phyloP scores from a whole-genome alignment of 2,888 invertebrate genomes.

The Meiosimyza platycephala region DNA sequence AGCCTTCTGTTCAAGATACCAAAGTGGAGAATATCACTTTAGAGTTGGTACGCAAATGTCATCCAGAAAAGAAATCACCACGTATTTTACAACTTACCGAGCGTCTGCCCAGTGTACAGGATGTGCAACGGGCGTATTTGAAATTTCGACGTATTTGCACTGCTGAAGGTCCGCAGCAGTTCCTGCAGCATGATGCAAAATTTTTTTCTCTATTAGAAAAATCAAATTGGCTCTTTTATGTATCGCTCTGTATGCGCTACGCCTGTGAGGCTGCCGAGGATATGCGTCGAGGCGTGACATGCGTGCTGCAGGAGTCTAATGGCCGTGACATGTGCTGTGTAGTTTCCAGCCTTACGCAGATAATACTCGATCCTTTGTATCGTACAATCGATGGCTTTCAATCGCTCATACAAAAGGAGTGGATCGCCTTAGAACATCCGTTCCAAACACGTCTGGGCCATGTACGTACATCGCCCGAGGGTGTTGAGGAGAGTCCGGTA shows the following conservation, averaged over 20 bases:
- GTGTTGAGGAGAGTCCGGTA: conserved; percentile 76
- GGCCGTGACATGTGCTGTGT: conserved; percentile 90
- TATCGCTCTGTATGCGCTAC: conserved; percentile 80
- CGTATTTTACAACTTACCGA: conserved; percentile 75
- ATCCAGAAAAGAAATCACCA: conserved; percentile 73
- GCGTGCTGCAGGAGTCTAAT: conserved; percentile 89
- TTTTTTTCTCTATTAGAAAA: conserved; percentile 82
- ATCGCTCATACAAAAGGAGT: conserved; percentile 92
- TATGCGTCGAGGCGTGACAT: conserved; percentile 76
- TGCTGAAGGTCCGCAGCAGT: conserved; percentile 77
- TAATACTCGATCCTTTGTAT: conserved; percentile 85
- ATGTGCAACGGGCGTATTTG: conserved; percentile 72
- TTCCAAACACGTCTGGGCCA: conserved; percentile 78
- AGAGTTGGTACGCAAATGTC: conserved; percentile 77
- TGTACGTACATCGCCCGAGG: conserved; percentile 60
- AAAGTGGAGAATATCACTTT: conserved; percentile 78
- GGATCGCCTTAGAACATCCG: conserved; percentile 93
- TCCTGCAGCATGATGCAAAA: conserved; percentile 82
- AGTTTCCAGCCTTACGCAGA: conserved; percentile 86
- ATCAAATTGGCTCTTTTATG: conserved; percentile 87
- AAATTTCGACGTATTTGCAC: conserved; percentile 82
- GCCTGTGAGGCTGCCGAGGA: conserved; percentile 78
- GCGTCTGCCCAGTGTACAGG: conserved; percentile 73
- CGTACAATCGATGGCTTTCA: conserved; percentile 90
- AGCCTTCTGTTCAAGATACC: conserved; percentile 75